Conservation (phyloP, 2,113 vertebrate genomes). For the Peromyscus polionotus region DNA sequence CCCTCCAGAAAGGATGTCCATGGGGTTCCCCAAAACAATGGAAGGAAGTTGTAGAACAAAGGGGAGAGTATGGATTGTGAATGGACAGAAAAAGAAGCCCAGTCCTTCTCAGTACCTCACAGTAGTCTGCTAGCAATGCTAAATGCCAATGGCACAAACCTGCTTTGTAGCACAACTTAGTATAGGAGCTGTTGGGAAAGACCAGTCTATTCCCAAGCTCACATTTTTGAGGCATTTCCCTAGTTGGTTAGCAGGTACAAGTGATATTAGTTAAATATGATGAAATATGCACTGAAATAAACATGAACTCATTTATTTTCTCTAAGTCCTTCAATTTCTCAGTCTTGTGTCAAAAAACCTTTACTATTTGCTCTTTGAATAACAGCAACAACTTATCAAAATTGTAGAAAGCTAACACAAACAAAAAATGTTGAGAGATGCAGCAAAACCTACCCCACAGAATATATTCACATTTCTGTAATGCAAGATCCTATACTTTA, state of each 20-base stretch:
- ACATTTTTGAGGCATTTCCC: not conserved
- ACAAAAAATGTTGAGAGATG: not conserved
- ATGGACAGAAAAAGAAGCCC: not conserved
- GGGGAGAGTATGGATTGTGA: not conserved
- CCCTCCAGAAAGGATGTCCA: not conserved
- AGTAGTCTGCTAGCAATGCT: no score
- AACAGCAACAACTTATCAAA: not conserved
- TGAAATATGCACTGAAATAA: not conserved
- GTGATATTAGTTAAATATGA: not conserved
- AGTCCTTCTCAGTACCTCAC: rapidly evolving
- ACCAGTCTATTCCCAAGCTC: no score
- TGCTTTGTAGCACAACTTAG: not conserved
- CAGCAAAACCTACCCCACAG: not conserved
- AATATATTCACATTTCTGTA: not conserved
- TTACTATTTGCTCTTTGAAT: not conserved
- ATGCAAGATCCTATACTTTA: not conserved
- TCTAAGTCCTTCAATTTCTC: not conserved
- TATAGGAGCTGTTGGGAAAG: rapidly evolving
- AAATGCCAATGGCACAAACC: not conserved
- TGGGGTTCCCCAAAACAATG: rapidly evolving
- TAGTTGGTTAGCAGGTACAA: not conserved
- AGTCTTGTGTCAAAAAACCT: not conserved
- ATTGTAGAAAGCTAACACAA: not conserved
- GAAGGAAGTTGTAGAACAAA: not conserved
- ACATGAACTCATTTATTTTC: not conserved